Conservation (phyloP, 2,888 invertebrate genomes). For the Eurytoma californica region DNA sequence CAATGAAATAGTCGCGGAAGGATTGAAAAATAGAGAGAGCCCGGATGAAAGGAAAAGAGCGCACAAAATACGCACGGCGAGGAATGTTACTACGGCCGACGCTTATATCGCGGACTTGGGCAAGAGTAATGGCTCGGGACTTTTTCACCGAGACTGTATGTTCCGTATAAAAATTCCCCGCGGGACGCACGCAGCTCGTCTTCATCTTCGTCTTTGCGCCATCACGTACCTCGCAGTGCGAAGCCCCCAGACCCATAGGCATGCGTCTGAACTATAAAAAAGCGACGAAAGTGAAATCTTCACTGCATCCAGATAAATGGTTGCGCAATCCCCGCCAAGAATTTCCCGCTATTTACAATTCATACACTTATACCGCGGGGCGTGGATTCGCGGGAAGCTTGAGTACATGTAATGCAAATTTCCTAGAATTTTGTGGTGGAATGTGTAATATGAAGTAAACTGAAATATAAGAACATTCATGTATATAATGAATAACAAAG, state of each 20-base stretch:
- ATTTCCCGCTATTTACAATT: too few species aligned
- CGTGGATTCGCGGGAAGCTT: too few species aligned
- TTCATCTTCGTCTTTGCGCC: background rate
- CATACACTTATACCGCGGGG: too few species aligned
- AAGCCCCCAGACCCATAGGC: background rate
- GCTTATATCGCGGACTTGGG: constrained; percentile 58
- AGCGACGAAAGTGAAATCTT: constrained; percentile 36
- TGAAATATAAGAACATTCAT: too few species aligned
- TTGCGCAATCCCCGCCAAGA: background rate
- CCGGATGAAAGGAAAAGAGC: too few species aligned
- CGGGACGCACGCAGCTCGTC: constrained; percentile 37
- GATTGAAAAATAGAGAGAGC: too few species aligned
- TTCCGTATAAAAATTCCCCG: constrained; percentile 65
- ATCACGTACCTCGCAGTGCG: constrained; percentile 5
- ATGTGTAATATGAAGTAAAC: too few species aligned
- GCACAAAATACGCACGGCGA: background rate
- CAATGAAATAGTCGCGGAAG: too few species aligned
- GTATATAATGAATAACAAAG: too few species aligned
- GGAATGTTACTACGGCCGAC: constrained; percentile 67
- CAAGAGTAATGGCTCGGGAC: constrained; percentile 70
- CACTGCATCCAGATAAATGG: constrained; percentile 5
- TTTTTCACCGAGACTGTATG: constrained; percentile 58
- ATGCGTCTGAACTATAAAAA: constrained; percentile 22
- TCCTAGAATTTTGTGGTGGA: too few species aligned
- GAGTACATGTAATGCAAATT: too few species aligned